Evolutionary conservation across 1,140 invertebrate genomes (phyloP).

Genomic region (Popillia japonica): DNA sequence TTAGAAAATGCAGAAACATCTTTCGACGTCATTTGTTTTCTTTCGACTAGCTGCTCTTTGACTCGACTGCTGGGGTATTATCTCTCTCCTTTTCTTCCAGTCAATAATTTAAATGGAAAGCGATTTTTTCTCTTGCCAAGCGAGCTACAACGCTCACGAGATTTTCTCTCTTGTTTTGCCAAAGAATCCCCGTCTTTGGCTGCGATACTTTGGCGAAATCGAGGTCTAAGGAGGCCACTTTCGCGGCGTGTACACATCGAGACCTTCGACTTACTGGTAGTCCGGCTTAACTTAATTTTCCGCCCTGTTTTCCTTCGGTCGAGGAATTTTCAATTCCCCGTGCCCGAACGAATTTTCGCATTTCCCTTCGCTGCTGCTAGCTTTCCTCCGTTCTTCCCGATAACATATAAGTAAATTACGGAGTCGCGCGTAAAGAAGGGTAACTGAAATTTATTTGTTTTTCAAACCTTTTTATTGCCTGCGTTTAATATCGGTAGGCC

Average conservation of each 20-base stretch:
- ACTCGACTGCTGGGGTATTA: background rate
- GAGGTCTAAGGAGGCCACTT: background rate
- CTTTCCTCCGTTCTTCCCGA: background rate
- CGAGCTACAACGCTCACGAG: too few species aligned
- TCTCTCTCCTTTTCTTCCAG: background rate
- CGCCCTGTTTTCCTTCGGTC: background rate
- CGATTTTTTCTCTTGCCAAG: background rate
- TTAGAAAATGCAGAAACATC: too few species aligned
- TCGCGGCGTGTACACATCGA: background rate
- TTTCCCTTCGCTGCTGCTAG: background rate
- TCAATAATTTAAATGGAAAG: conserved; percentile 7
- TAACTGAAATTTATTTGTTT: conserved; percentile 12
- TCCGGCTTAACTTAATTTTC: background rate
- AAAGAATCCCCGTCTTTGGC: background rate
- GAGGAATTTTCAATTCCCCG: background rate
- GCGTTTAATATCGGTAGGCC: background rate
- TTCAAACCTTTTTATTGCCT: conserved; percentile 3
- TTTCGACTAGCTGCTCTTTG: too few species aligned
- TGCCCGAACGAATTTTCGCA: too few species aligned
- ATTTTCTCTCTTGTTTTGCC: background rate
- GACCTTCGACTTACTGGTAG: background rate
- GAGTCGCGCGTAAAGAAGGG: background rate
- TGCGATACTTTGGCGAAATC: background rate
- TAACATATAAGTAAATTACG: conserved; percentile 8
- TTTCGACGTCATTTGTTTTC: too few species aligned